Evolutionary conservation across 1,140 invertebrate genomes (phyloP).

Genomic region (Bombus pascuorum): DNA sequence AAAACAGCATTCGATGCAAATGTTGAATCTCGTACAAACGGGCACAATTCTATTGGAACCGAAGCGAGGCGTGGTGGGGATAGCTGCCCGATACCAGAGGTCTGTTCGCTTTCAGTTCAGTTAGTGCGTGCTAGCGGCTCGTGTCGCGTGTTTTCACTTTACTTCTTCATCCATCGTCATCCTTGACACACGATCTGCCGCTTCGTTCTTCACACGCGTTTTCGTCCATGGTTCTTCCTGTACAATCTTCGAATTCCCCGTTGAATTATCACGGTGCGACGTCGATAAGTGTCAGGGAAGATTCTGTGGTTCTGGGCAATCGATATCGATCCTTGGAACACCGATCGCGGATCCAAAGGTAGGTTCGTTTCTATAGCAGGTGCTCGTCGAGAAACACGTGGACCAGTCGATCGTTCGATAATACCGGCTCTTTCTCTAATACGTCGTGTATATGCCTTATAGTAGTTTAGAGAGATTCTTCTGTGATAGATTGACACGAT

Average conservation of each 20-base stretch:
- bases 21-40: neutral
- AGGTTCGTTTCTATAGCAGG: conserved; percentile 1
- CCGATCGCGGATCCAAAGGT: conserved; percentile 18
- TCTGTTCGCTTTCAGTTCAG: conserved; percentile 51
- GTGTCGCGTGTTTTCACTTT: conserved; percentile 38
- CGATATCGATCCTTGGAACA: neutral
- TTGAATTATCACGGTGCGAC: conserved; percentile 1
- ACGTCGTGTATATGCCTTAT: neutral
- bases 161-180: conserved; percentile 5
- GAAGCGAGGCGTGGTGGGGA: conserved; percentile 20
- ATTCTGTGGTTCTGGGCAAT: neutral
- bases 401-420: neutral
- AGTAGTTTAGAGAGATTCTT: neutral
- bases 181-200: conserved; percentile 4
- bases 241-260: neutral
- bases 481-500: neutral
- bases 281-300: neutral
- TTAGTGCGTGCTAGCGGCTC: conserved; percentile 60
- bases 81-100: conserved; percentile 47
- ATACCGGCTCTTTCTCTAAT: neutral
- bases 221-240: neutral
- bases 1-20: neutral
- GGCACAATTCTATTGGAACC: neutral
- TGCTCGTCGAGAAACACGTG: conserved; percentile 34
- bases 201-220: neutral